These are phyloP conservation scores for Neoarius graeffei DNA, from an alignment of 2,113 vertebrate genomes.

Conservation along the genomic window DNA sequence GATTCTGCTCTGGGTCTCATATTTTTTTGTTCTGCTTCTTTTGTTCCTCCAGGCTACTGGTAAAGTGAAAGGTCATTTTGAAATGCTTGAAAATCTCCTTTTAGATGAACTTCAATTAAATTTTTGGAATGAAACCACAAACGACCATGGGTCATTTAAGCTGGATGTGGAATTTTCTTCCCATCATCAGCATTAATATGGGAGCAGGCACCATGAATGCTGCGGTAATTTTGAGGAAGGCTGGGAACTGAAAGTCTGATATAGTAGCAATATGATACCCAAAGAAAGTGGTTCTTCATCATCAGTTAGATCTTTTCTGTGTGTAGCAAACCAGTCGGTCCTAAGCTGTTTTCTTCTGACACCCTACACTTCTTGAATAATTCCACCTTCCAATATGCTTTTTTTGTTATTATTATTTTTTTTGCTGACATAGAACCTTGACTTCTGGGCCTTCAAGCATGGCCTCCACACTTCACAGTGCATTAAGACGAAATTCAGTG, in stretches of 20 bases:
- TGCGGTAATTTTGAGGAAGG: neutral
- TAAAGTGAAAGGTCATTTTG: neutral
- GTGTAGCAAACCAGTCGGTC: slow-evolving; percentile 38
- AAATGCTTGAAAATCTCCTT: slow-evolving; percentile 22
- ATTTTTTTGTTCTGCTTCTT: slow-evolving; percentile 21
- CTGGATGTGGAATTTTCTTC: neutral
- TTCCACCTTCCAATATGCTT: slow-evolving; percentile 16
- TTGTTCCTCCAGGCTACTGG: slow-evolving; percentile 3
- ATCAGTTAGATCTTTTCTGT: slow-evolving; percentile 20
- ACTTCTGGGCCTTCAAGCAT: slow-evolving; percentile 60
- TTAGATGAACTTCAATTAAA: neutral
- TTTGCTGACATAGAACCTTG: slow-evolving; percentile 42
- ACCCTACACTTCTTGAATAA: slow-evolving; percentile 7
- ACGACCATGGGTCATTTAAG: neutral
- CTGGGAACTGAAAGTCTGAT: slow-evolving; percentile 16
- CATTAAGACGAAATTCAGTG: slow-evolving; percentile 82
- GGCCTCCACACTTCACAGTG: slow-evolving; percentile 78
- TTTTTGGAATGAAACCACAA: slow-evolving; percentile 1
- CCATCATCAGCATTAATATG: slow-evolving; percentile 20
- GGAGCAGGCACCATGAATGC: neutral
- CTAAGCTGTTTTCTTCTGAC: slow-evolving; percentile 10
- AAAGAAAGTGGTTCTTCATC: slow-evolving; percentile 17
- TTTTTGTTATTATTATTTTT: neutral
- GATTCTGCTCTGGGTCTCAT: slow-evolving; percentile 21
- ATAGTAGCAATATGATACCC: slow-evolving; percentile 25